Conservation (phyloP, 64 coral and sea anemone species). For the Exaiptasia diaphana region DNA sequence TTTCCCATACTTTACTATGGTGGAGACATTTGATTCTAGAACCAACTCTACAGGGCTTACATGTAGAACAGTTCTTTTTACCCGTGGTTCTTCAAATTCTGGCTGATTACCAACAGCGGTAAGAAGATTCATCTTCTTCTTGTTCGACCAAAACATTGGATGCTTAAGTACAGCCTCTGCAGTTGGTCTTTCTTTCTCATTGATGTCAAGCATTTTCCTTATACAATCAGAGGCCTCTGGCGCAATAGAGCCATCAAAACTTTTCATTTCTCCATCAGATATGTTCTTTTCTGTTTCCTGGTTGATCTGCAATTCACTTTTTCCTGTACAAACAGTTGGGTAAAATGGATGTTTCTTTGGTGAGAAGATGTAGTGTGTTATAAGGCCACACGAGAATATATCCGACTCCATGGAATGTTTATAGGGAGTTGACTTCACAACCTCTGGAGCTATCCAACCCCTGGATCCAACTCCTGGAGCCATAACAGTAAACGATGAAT, state of each 20-base stretch:
- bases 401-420: no score
- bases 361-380: no score
- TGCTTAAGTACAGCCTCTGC: neutral
- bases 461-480: no score
- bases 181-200: neutral
- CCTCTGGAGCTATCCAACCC: no score
- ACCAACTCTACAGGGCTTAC: no score
- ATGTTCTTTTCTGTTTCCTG: slow-evolving; percentile 3
- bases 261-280: neutral
- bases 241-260: neutral
- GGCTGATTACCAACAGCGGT: slow-evolving; percentile 7
- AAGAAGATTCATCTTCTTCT: slow-evolving; percentile 11
- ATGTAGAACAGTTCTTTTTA: no score
- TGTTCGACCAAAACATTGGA: slow-evolving; percentile 22
- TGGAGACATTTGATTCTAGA: no score
- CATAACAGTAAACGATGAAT: no score
- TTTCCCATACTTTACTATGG: neutral
- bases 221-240: slow-evolving; percentile 2
- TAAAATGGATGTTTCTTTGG: no score
- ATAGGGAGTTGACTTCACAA: no score
- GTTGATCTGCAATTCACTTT: neutral
- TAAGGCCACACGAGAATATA: no score
- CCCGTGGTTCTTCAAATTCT: slow-evolving; percentile 50
- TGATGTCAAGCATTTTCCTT: neutral
- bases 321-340: no score